These are phyloP conservation scores for Drosophila gunungcola DNA, from an alignment of 1,140 invertebrate species.

Conservation along the genomic window DNA sequence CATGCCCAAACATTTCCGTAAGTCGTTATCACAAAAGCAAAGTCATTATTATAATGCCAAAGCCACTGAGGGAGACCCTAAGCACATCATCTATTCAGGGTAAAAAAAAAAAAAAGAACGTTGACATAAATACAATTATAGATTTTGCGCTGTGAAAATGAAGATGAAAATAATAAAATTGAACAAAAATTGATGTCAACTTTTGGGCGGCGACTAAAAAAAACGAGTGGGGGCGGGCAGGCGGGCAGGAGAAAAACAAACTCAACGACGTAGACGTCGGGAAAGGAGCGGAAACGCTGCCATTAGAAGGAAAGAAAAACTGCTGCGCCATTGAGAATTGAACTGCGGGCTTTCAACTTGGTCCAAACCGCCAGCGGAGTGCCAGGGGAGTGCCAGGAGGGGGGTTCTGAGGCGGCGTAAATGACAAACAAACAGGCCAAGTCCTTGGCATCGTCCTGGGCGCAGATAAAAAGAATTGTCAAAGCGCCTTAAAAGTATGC, in stretches of 20 bases:
- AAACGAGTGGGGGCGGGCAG: not conserved
- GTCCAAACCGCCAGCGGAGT: constrained; percentile 26
- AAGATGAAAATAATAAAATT: constrained; percentile 83
- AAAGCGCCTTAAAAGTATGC: constrained; percentile 83
- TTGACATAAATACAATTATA: constrained; percentile 85
- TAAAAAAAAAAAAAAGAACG: constrained; percentile 42
- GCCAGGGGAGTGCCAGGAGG: not conserved
- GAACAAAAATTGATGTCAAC: constrained; percentile 81
- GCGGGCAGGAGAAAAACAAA: constrained; percentile 26
- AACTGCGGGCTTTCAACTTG: constrained; percentile 77
- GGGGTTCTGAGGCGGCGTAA: constrained; percentile 51
- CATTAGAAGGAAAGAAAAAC: constrained; percentile 80
- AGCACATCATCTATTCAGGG: constrained; percentile 73
- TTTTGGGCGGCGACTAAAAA: constrained; percentile 35
- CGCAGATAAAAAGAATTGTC: constrained; percentile 83
- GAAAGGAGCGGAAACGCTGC: constrained; percentile 72
- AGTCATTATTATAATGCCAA: constrained; percentile 81
- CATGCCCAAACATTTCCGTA: constrained; percentile 83
- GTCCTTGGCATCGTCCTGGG: constrained; percentile 71
- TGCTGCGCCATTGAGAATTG: constrained; percentile 82
- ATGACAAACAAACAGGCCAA: constrained; percentile 82
- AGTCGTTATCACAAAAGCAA: constrained; percentile 83
- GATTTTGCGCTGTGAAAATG: constrained; percentile 79
- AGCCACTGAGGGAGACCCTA: constrained; percentile 20
- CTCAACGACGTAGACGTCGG: constrained; percentile 42